Base-by-base conservation (phyloP, 1,140 invertebrate genomes). In the Panagrolaimus sp. region DNA sequence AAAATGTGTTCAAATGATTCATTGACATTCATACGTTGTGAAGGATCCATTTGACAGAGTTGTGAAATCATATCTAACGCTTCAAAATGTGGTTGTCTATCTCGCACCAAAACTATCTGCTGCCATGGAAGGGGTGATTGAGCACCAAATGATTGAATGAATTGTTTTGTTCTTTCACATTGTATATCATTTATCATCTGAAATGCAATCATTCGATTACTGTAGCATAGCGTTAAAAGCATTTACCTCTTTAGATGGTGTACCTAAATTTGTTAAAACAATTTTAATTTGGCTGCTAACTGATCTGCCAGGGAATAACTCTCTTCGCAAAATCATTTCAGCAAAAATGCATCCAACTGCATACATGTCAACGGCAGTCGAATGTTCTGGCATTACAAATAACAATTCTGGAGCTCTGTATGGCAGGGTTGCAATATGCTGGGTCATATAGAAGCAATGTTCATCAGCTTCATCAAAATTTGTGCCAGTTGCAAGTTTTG, bases 341-440 rank as follows among this genome's bases (percentile, higher is more conserved):
- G 93, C 95, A 82, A 98, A 96, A 79, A 98, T 98, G 84, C 95
- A 98, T 8, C 95, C 96, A 38, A 97, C 93, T 46, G 92, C 94
- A 95, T 95, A 98, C n/a, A 98, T 91, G 84, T 98, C 95, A 43
- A 98, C 92, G 83, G 1, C 69, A 2, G 74, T 74, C 9, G 45
- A 65, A 27, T 74, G 72, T 91, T 96, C 7, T 92, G 96, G 85
- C 97, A 98, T 85, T 93, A 87, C 84, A 25, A 98, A 88, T 92
- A 98, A 97, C 63, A 98, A 97, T 88, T 98, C 96, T 20, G 96
- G 96, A 42, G 87, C 87, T 64, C 87, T 70, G 72, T 87, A 88
- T 93, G 95, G 98, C 71, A 95, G 87, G 9, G 95, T 98, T n/a
- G 95, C 94, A 5, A 98, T 94, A 87, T 98, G 98, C 44, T 74